Evolutionary conservation across 2,888 invertebrate species (phyloP).

Genomic region (Athalia rosae): DNA sequence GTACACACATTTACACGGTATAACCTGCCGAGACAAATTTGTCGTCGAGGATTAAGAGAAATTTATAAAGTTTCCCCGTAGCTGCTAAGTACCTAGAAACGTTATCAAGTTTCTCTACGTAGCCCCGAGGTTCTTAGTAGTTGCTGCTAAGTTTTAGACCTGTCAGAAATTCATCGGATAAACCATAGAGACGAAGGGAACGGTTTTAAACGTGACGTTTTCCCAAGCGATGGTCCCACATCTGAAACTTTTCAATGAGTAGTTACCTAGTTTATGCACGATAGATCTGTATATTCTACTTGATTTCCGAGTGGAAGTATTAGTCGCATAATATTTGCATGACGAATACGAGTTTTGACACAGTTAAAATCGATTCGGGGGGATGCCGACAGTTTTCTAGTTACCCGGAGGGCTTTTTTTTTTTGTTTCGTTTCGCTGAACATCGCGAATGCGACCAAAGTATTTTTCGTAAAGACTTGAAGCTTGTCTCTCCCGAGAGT

Average conservation of each 20-base stretch:
- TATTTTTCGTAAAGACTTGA: not conserved
- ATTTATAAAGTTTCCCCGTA: constrained; percentile 55
- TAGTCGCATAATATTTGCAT: no score
- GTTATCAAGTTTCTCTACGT: constrained; percentile 53
- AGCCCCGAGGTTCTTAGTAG: constrained; percentile 29
- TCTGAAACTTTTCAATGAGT: not conserved
- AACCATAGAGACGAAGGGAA: not conserved
- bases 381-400: no score
- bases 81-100: constrained; percentile 52
- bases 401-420: no score
- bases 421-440: not conserved
- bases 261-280: not conserved
- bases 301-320: no score
- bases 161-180: constrained; percentile 26
- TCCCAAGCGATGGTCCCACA: not conserved
- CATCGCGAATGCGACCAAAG: not conserved
- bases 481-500: not conserved
- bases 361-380: no score
- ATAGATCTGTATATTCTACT: no score
- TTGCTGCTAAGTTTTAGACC: constrained; percentile 10
- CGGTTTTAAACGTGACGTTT: constrained; percentile 11
- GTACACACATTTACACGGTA: not conserved
- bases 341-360: no score
- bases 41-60: constrained; percentile 54
- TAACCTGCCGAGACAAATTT: constrained; percentile 44